Evolutionary conservation across 1,140 invertebrate species (phyloP).

Genomic region (Drosophila gunungcola): DNA sequence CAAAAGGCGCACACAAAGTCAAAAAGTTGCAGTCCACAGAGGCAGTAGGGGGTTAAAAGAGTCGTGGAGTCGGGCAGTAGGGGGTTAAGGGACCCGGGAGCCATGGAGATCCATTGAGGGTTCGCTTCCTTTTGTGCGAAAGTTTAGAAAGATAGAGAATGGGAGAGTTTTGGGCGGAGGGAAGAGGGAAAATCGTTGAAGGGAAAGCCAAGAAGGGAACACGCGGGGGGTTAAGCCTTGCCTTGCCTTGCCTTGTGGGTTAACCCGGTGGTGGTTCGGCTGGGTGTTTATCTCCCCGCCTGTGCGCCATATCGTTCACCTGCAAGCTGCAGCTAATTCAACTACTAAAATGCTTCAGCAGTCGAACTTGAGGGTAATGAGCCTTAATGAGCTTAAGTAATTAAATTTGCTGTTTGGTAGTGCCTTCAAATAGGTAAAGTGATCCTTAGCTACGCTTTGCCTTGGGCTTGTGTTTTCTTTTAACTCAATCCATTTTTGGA

Average conservation of each 20-base stretch:
- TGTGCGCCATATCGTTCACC: conserved; percentile 23
- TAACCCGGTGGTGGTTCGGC: conserved; percentile 2
- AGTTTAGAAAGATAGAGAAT: conserved; percentile 39
- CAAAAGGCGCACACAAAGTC: conserved; percentile 70
- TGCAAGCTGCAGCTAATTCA: conserved; percentile 36
- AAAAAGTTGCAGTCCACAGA: conserved; percentile 69
- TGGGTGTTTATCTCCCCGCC: conserved; percentile 12
- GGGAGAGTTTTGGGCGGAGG: not conserved
- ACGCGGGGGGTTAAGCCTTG: conserved; percentile 13
- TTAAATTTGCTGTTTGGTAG: conserved; percentile 20
- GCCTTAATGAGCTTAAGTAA: conserved; percentile 34
- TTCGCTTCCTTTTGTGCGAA: conserved; percentile 48
- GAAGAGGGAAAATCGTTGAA: not conserved
- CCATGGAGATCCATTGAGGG: conserved; percentile 7
- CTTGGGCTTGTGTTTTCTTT: not conserved
- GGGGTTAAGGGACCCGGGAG: not conserved
- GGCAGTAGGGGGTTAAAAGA: not conserved
- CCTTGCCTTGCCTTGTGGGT: conserved; percentile 8
- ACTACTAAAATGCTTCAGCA: conserved; percentile 15
- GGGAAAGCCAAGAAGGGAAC: not conserved
- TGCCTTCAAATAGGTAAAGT: conserved; percentile 1
- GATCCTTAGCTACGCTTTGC: not conserved
- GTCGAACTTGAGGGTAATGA: conserved; percentile 20
- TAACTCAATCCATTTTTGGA: not conserved
- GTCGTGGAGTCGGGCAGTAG: not conserved